Evolutionary conservation across 2,797 vertebrate species (phyloP).

Genomic region (Helostoma temminkii): DNA sequence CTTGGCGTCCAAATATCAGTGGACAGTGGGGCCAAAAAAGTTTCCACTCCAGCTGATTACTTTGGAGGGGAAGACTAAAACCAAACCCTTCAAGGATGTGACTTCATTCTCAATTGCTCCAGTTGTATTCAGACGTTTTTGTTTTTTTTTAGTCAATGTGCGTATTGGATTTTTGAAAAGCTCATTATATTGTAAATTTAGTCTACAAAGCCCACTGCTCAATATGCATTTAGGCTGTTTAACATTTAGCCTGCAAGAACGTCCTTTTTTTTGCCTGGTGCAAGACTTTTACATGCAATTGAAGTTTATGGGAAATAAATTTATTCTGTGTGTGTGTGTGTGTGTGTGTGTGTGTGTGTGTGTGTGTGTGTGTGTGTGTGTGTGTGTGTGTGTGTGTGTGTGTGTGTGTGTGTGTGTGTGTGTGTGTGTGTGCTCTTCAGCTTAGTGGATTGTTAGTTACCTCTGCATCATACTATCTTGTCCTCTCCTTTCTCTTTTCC

Average conservation of each 20-base stretch:
- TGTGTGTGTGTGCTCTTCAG: slow-evolving; percentile 20
- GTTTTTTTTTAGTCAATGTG: slow-evolving; percentile 79
- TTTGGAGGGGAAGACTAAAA: slow-evolving; percentile 64
- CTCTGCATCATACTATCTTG: slow-evolving; percentile 17
- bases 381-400: too few relatives aligned
- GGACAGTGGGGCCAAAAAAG: slow-evolving; percentile 39
- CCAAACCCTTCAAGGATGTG: slow-evolving; percentile 68
- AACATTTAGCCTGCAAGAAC: slow-evolving; percentile 56
- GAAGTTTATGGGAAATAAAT: slow-evolving; percentile 26
- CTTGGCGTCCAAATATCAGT: slow-evolving; percentile 54
- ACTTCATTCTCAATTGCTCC: slow-evolving; percentile 71
- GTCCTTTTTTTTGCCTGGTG: too few relatives aligned
- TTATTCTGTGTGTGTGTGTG: slow-evolving; percentile 23
- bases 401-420: too few relatives aligned
- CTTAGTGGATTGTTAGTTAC: slow-evolving; percentile 32
- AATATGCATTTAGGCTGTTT: slow-evolving; percentile 67
- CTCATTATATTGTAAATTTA: slow-evolving; percentile 76
- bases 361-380: too few relatives aligned
- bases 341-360: too few relatives aligned
- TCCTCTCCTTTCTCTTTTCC: slow-evolving; percentile 14
- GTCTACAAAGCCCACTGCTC: slow-evolving; percentile 62
- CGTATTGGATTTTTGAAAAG: slow-evolving; percentile 74
- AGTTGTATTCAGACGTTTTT: slow-evolving; percentile 66
- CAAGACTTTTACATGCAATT: slow-evolving; percentile 47
- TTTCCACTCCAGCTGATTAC: slow-evolving; percentile 76